Evolutionary conservation across 2,113 vertebrate species (phyloP), one percentile per base, ranked within the genome.

Genomic region (Panthera uncia): DNA sequence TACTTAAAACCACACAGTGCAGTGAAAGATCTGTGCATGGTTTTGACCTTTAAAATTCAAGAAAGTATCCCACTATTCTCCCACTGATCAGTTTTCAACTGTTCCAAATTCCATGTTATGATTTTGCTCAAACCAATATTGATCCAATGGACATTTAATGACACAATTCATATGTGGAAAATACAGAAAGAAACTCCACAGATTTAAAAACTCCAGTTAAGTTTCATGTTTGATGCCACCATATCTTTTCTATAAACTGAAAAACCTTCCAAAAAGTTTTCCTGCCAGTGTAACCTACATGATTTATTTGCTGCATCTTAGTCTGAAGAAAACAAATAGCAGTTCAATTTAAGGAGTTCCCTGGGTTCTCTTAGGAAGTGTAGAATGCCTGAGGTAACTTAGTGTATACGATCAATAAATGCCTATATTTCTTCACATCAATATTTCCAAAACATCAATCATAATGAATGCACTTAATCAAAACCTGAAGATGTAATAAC

Each of bases 11-110:
- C 85, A 69, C 27, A 91, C 9, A 63, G 2, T 78, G 15, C 38
- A 90, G 52, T 65, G 8, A 92, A 87, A 79, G 7, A 89, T 71
- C 7, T 63, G 14, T 78, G 33, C 61, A 61, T 79, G 27, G 5
- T 71, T 94, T 71, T 95, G 33, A 94, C 57, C 4, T 79, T 82
- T 78, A 90, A 92, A 81, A 86, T 50, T 92, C 33, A 84, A 81
- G 36, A 94, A 95, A 83, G 18, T 87, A 92, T 63, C 31, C 19
- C 52, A 81, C 27, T 90, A 61, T 90, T 90, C 11, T 81, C 36
- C 84, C 6, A 36, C 19, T 48, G 25, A 79, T 86, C 48, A 76
- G 16, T 97, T 96, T 93, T 83, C 36, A 96, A 73, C 19, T 84
- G 11, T 68, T 86, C 11, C 36, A 86, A 92, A 90, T 2, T 92